Evolutionary conservation across 2,888 invertebrate genomes (phyloP), one percentile per base, ranked within the genome.

Genomic region (Elegia similella): DNA sequence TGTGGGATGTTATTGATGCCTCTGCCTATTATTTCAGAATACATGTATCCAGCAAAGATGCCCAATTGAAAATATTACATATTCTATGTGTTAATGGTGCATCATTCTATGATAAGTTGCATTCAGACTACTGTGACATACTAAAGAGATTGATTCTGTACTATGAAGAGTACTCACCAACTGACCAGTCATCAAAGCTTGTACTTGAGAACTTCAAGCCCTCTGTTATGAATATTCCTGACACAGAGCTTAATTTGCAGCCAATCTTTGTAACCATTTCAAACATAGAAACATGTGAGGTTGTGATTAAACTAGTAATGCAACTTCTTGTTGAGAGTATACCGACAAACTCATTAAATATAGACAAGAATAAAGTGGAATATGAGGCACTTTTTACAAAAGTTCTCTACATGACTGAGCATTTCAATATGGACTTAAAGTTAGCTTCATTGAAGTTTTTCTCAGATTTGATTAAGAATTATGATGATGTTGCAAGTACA

Each of bases 41-140:
- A 60, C 92, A 93, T 60, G 63, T 74, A 44, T 73, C 88, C 56
- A 89, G 93, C 66, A 91, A 92, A 65, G 88, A 93, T 67, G 92
- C 92, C 15, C 94, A 94, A 66, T 69, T 93, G 53, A 92, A 91
- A 77, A 92, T 94, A 63, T 65, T 94, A 55, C 84, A 88, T 46
- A 88, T 92, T 62, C 71, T 94, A 7, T 88, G 87, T 63, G 81
- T 86, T 58, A 91, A 92, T 70, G 86, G 86, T 61, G 88, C 92
- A 57, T 75, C 90, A 62, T 88, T 93, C 69, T 93, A 92, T 74
- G 73, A 86, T 48, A 78, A 84, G 62, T 67, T 94, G 16, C 84
- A 88, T 55, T 69, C 70, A 1, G 92, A 94, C 68, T 94, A 94
- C 71, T 71, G 81, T 56, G 70, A 73, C 42, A 79, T 92, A 52